Conservation (phyloP, 2,888 invertebrate species). For the Subacronicta megacephala region DNA sequence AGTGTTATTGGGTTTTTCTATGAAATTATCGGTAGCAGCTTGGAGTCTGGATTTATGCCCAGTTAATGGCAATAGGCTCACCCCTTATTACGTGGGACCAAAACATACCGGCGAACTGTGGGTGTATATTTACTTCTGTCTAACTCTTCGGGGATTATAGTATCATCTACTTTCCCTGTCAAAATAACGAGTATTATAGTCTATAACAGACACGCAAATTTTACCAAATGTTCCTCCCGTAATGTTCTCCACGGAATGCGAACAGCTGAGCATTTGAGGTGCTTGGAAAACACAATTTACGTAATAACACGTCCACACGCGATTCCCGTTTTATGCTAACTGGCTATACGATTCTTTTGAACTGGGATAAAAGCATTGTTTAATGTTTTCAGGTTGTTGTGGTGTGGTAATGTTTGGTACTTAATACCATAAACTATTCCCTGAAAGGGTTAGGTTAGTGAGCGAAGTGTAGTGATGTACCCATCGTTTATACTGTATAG, state of each 20-base stretch:
- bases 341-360: slow-evolving; percentile 46
- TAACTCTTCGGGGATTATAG: no score
- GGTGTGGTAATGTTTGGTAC: background rate
- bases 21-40: no score
- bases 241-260: slow-evolving; percentile 8
- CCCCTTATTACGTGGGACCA: no score
- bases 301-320: slow-evolving; percentile 45
- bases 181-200: slow-evolving; percentile 2
- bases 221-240: slow-evolving; percentile 6
- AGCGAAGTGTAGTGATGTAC: no score
- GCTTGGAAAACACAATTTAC: slow-evolving; percentile 37
- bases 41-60: no score
- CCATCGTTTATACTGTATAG: no score
- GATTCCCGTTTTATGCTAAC: slow-evolving; percentile 46
- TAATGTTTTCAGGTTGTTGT: slow-evolving; percentile 10
- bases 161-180: background rate
- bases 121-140: no score
- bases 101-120: no score
- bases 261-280: slow-evolving; percentile 10
- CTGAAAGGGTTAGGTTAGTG: no score
- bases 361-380: slow-evolving; percentile 39
- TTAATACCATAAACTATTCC: background rate
- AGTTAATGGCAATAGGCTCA: no score
- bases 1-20: no score
- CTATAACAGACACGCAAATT: slow-evolving; percentile 7